A percentile compares a stretch with the other conserved stretches of the same genome.
These are phyloP conservation scores for Catharus minimus DNA, from an alignment of 2,113 vertebrate species.

Conservation along the genomic window DNA sequence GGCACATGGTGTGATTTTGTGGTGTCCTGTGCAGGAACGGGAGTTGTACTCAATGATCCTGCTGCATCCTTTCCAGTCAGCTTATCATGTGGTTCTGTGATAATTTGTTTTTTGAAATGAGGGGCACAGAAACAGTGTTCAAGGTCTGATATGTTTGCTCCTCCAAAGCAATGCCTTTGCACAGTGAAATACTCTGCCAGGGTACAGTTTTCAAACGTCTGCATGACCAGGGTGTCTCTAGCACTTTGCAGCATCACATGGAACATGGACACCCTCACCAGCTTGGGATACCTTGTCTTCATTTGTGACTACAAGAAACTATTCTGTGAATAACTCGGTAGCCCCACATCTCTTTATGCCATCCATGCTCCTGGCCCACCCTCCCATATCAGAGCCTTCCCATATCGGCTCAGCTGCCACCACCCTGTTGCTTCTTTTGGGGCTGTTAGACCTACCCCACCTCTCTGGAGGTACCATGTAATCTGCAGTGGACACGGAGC, in stretches of 20 bases:
- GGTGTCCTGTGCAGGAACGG: background rate
- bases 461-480: conserved; percentile 5
- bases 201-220: background rate
- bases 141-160: background rate
- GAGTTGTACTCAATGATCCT: background rate
- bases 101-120: background rate
- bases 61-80: background rate
- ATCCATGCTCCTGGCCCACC: background rate
- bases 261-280: background rate
- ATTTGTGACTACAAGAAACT: background rate
- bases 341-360: conserved; percentile 12
- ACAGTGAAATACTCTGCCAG: background rate
- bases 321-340: background rate
- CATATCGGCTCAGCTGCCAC: conserved; percentile 4
- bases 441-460: conserved; percentile 22
- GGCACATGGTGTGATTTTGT: background rate
- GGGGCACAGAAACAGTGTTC: background rate
- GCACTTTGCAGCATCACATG: background rate
- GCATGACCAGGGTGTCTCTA: background rate
- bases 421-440: background rate
- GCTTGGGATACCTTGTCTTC: background rate
- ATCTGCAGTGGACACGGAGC: conserved; percentile 31
- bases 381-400: background rate
- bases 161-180: background rate
- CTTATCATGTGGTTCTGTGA: background rate